A percentile compares a stretch with the other conserved stretches of the same genome.
phyloP scores from a whole-genome alignment of 2,888 invertebrate species.

The Aplocera efformata region DNA sequence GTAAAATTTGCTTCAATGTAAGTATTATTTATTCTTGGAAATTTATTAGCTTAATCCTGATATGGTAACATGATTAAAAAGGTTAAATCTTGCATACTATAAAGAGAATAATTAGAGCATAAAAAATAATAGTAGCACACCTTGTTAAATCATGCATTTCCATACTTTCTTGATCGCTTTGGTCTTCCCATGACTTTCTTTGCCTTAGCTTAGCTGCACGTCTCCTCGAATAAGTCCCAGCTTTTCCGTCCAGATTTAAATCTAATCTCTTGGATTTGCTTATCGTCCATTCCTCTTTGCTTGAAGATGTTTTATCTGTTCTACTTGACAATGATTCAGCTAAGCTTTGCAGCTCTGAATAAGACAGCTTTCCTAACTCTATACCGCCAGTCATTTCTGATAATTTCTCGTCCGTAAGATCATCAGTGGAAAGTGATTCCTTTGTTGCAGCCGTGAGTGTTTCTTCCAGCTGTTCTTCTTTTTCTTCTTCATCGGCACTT shows the following conservation, averaged over 20 bases:
- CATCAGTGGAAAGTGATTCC: conserved; percentile 41
- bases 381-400: conserved; percentile 66
- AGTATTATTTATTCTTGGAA: conserved; percentile 7
- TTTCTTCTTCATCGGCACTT: conserved; percentile 56
- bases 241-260: conserved; percentile 69
- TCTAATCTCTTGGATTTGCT: conserved; percentile 70
- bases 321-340: conserved; percentile 65
- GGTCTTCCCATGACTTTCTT: conserved; percentile 85
- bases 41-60: too few relatives aligned
- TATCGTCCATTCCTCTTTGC: conserved; percentile 68
- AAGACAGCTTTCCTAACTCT: conserved; percentile 65
- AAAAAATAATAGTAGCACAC: conserved; percentile 32
- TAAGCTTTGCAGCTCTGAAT: conserved; percentile 66
- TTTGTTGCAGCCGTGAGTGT: conserved; percentile 16
- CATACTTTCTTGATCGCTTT: conserved; percentile 84
- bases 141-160: conserved; percentile 84
- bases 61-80: too few relatives aligned
- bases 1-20: conserved; percentile 11
- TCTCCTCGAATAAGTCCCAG: conserved; percentile 74
- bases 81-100: too few relatives aligned
- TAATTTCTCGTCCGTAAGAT: conserved; percentile 63
- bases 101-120: too few relatives aligned
- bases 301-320: conserved; percentile 66
- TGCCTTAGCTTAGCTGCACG: conserved; percentile 72
- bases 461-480: conserved; percentile 32